A percentile compares a stretch with the other conserved stretches of the same genome.
phyloP scores from a whole-genome alignment of 1,140 invertebrate genomes.

The Papilio polyxenes region DNA sequence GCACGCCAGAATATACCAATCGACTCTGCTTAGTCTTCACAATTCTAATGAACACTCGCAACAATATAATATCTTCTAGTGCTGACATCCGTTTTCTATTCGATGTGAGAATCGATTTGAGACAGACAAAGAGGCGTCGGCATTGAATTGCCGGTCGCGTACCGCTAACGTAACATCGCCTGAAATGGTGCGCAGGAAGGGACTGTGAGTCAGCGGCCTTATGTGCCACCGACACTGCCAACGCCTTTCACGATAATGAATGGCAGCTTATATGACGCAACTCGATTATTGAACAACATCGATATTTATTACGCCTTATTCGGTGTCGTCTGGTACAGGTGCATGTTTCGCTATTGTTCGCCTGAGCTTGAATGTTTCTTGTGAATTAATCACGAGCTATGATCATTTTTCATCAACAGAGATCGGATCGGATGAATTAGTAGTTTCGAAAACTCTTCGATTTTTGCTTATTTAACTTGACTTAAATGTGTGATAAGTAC shows the following conservation, averaged over 20 bases:
- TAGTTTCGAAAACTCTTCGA: neutral
- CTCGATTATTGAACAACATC: constrained; percentile 61
- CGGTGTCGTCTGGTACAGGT: constrained; percentile 50
- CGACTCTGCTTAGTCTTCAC: neutral
- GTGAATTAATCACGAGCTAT: constrained; percentile 5
- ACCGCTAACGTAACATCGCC: constrained; percentile 66
- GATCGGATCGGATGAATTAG: neutral
- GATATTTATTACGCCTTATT: constrained; percentile 56
- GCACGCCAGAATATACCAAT: neutral
- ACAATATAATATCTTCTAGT: constrained; percentile 25
- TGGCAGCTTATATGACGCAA: constrained; percentile 64
- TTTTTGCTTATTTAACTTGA: neutral
- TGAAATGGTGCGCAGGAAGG: constrained; percentile 68
- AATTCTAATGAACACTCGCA: constrained; percentile 24
- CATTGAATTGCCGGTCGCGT: constrained; percentile 64
- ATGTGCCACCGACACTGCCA: constrained; percentile 47
- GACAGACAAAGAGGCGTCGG: constrained; percentile 54
- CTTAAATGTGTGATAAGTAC: neutral
- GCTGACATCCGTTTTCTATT: constrained; percentile 40
- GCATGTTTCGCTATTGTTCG: constrained; percentile 37
- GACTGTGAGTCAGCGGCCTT: constrained; percentile 70
- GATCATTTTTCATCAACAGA: neutral
- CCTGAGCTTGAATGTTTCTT: neutral
- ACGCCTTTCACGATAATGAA: constrained; percentile 66
- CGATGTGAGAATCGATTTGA: constrained; percentile 45